Percentiles rank a stretch among this genome's conserved stretches.
phyloP scores from a whole-genome alignment of 2,113 vertebrate species.

The Scophthalmus maximus region DNA sequence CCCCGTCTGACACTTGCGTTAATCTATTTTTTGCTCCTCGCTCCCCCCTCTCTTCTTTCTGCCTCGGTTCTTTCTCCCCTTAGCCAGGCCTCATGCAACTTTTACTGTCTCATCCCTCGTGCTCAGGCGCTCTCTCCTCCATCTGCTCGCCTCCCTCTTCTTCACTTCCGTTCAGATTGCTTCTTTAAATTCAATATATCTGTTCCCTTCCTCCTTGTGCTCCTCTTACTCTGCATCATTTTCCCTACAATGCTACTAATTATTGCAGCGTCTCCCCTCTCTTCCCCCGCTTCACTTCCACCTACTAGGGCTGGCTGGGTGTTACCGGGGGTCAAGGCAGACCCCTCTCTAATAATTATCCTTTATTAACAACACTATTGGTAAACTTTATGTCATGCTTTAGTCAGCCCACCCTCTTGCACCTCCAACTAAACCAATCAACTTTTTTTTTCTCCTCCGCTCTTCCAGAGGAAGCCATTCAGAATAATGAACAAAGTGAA shows the following conservation, averaged over 20 bases:
- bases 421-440: constrained; percentile 54
- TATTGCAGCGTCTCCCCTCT: neutral
- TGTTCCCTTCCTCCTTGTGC: neutral
- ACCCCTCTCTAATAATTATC: constrained; percentile 58
- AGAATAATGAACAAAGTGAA: constrained; percentile 71
- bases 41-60: constrained; percentile 61
- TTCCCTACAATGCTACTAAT: neutral
- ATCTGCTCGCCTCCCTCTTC: constrained; percentile 58
- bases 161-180: constrained; percentile 26
- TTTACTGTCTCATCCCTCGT: constrained; percentile 69
- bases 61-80: constrained; percentile 69
- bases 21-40: constrained; percentile 69
- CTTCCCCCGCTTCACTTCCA: neutral
- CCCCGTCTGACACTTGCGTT: constrained; percentile 62
- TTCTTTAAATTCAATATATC: constrained; percentile 33
- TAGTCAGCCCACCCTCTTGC: constrained; percentile 19
- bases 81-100: constrained; percentile 79
- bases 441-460: constrained; percentile 53
- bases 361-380: constrained; percentile 34
- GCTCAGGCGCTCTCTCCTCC: constrained; percentile 55
- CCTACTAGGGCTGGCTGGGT: constrained; percentile 24
- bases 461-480: constrained; percentile 68
- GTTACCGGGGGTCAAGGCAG: constrained; percentile 25
- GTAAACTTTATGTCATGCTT: constrained; percentile 67
- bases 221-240: constrained; percentile 25